Percentiles rank a stretch among this genome's conserved stretches.
These are phyloP conservation scores for Poeciliopsis infans DNA, from an alignment of 2,797 vertebrate genomes.

Conservation along the genomic window DNA sequence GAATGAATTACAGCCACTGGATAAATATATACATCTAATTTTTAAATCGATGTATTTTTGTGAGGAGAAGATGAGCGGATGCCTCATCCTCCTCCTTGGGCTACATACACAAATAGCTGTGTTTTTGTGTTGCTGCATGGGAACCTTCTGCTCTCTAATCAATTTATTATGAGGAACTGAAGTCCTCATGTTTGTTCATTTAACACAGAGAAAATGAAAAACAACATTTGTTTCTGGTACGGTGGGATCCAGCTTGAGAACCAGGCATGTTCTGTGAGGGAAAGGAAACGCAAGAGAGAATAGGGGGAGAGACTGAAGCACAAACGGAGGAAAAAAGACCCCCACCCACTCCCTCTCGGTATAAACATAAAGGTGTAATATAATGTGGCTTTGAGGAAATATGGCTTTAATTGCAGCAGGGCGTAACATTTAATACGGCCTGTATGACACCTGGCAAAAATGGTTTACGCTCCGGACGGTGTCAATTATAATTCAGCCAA, in stretches of 20 bases:
- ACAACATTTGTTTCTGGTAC: slow-evolving; percentile 72
- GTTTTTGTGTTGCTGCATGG: slow-evolving; percentile 69
- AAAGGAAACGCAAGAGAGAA: slow-evolving; percentile 11
- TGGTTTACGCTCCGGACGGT: slow-evolving; percentile 77
- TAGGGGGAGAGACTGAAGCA: slow-evolving; percentile 42
- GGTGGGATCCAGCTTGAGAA: slow-evolving; percentile 58
- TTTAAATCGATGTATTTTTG: slow-evolving; percentile 40
- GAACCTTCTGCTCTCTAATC: slow-evolving; percentile 73
- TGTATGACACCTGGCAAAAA: slow-evolving; percentile 79
- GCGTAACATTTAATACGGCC: slow-evolving; percentile 73
- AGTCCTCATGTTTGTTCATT: slow-evolving; percentile 79
- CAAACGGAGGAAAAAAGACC: slow-evolving; percentile 52
- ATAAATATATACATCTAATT: slow-evolving; percentile 16
- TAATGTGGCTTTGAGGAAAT: slow-evolving; percentile 69
- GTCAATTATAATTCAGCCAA: slow-evolving; percentile 81
- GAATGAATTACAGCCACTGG: slow-evolving; percentile 20
- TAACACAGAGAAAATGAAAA: slow-evolving; percentile 75
- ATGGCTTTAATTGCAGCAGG: slow-evolving; percentile 79
- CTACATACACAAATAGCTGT: slow-evolving; percentile 47
- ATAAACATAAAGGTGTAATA: slow-evolving; percentile 63
- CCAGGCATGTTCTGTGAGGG: slow-evolving; percentile 28
- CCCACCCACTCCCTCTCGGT: slow-evolving; percentile 14
- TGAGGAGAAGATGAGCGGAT: slow-evolving; percentile 23
- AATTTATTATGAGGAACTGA: slow-evolving; percentile 80
- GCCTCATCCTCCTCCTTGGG: slow-evolving; percentile 61